Percentiles rank a stretch among this genome's conserved stretches.
phyloP scores from a whole-genome alignment of 2,113 vertebrate species.

The Chaetops frenatus region DNA sequence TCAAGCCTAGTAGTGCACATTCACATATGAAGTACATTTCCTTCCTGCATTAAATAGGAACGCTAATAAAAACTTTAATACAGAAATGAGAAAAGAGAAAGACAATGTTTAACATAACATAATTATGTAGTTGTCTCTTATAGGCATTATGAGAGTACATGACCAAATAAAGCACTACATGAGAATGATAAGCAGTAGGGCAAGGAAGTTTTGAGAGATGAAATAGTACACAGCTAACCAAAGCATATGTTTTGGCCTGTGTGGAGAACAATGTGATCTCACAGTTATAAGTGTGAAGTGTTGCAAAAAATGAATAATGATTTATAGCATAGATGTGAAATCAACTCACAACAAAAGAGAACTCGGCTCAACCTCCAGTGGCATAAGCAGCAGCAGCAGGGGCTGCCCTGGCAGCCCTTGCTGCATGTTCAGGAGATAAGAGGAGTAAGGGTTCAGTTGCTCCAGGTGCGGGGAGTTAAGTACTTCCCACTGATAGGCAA shows the following conservation, averaged over 20 bases:
- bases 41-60: not conserved
- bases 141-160: not conserved
- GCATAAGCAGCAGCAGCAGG: not conserved
- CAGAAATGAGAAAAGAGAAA: not conserved
- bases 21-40: not conserved
- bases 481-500: not conserved
- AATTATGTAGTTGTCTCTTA: not conserved
- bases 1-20: not conserved
- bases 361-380: not conserved
- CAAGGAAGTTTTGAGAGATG: not conserved
- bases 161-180: not conserved
- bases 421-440: accelerated
- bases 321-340: not conserved
- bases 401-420: not conserved
- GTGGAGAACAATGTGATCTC: not conserved
- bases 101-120: not conserved
- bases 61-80: not conserved
- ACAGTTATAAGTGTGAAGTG: not conserved
- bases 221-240: not conserved
- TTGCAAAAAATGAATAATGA: not conserved
- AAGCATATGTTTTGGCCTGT: not conserved
- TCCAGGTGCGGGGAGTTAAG: not conserved
- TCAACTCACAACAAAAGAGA: not conserved
- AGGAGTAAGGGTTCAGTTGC: not conserved
- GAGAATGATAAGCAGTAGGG: not conserved